Evolutionary conservation across 2,888 invertebrate species (phyloP), one percentile per base, ranked within the genome.

Genomic region (Apantesis nais): DNA sequence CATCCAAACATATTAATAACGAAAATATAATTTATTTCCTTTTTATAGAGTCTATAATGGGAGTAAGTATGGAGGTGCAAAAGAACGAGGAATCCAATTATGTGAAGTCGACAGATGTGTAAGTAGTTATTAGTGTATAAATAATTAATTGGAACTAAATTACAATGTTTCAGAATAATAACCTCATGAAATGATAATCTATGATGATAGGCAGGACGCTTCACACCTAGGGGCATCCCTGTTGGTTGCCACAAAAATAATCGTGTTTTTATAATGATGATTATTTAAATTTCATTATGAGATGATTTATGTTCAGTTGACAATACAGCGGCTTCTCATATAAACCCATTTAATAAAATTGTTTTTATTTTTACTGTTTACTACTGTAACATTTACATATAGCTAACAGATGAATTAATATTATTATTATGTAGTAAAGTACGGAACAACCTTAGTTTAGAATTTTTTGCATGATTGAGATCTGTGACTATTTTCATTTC

Each of bases 1-100:
- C 16, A 44, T 7, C 48, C 1, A 44, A 8, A 7, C 19, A 48
- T 2, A 52, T 52, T 52, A n/a, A 9, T n/a, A 52, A 52, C 9
- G n/a, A 9, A 48, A 48, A 12, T 12, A 55, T 55, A 58, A 31
- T 65, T 29, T 41, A 52, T 8, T 29, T 16, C 0, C 22, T 68
- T 41, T 70, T 90, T 95, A 68, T 92, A 97, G 98, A 98, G 92
- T 97, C 98, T 7, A 97, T 98, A 19, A 98, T 98, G 98, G 98
- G 98, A 0, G 96, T 96, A 14, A 95, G 96, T 41, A 92, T 98
- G 0, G 95, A 97, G 84, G 97, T 98, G 0, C 98, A 98, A 87
- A 92, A 92, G 9, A 93, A 97, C 83, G 93, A 93, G 12, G 95
- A 97, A 76, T 97, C 97, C 0, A 95, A 96, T 77, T 98, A 98